A percentile compares a stretch with the other conserved stretches of the same genome.
Evolutionary conservation across 2,797 vertebrate species (phyloP).

Genomic region (Macropus fuliginosus): DNA sequence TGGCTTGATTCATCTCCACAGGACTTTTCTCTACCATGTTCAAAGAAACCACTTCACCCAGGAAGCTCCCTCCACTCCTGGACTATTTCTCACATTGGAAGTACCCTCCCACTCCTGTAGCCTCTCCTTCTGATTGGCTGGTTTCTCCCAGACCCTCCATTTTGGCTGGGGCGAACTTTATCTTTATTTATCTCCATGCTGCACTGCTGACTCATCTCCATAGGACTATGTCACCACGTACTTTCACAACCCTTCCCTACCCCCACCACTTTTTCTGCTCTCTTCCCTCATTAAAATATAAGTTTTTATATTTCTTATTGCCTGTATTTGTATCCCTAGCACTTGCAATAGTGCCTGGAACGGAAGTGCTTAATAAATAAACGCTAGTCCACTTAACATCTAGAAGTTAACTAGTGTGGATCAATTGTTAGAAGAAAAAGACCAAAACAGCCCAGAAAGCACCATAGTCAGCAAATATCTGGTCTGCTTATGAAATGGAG

Average conservation of each 20-base stretch:
- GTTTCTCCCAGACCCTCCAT: neutral
- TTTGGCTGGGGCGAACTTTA: neutral
- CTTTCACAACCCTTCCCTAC: neutral
- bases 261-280: neutral
- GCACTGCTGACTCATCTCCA: neutral
- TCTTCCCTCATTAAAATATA: neutral
- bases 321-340: neutral
- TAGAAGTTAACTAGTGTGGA: neutral
- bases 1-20: neutral
- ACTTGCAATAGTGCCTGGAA: neutral
- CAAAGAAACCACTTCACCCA: neutral
- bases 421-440: neutral
- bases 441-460: neutral
- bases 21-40: neutral
- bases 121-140: neutral
- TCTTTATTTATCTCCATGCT: neutral
- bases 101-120: neutral
- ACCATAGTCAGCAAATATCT: neutral
- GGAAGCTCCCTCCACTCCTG: neutral
- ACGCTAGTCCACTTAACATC: neutral
- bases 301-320: neutral
- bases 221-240: neutral
- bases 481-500: neutral
- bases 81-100: neutral
- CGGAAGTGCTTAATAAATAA: neutral